Conservation (phyloP, 2,888 invertebrate genomes). For the Troides oblongomaculatus region DNA sequence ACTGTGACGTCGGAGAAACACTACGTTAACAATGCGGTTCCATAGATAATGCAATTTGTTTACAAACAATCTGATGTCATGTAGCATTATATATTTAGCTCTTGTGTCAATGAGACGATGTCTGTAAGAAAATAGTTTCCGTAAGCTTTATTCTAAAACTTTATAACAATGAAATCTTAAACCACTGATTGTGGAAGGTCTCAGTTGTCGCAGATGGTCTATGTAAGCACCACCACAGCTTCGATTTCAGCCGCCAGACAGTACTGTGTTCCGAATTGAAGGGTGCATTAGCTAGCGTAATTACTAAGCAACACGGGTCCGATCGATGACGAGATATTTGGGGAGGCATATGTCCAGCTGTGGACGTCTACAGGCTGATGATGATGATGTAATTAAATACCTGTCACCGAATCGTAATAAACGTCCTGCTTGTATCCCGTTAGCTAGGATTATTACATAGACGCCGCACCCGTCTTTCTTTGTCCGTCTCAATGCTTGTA, state of each 20-base stretch:
- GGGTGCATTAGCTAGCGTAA: too few relatives aligned
- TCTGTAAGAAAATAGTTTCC: conserved; percentile 54
- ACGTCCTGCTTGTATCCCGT: conserved; percentile 84
- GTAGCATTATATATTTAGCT: conserved; percentile 84
- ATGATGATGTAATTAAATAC: conserved; percentile 47
- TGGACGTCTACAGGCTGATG: too few relatives aligned
- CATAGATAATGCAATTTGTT: conserved; percentile 85
- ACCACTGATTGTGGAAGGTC: too few relatives aligned
- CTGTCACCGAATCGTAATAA: conserved; percentile 86
- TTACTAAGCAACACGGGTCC: too few relatives aligned
- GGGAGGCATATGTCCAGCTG: too few relatives aligned
- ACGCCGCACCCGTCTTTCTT: conserved; percentile 84
- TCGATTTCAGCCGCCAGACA: too few relatives aligned
- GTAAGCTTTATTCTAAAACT: neutral
- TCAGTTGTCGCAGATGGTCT: too few relatives aligned
- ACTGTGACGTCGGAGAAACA: conserved; percentile 83
- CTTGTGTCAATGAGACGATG: conserved; percentile 85
- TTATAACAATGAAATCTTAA: too few relatives aligned
- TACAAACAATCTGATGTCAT: conserved; percentile 84
- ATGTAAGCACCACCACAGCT: too few relatives aligned
- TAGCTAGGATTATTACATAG: conserved; percentile 85
- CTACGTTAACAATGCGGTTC: conserved; percentile 87
- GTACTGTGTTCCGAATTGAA: too few relatives aligned
- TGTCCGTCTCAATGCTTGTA: conserved; percentile 78
- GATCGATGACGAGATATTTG: too few relatives aligned